Base-by-base conservation (phyloP, 2,888 invertebrate genomes). In the Metellina segmentata region DNA sequence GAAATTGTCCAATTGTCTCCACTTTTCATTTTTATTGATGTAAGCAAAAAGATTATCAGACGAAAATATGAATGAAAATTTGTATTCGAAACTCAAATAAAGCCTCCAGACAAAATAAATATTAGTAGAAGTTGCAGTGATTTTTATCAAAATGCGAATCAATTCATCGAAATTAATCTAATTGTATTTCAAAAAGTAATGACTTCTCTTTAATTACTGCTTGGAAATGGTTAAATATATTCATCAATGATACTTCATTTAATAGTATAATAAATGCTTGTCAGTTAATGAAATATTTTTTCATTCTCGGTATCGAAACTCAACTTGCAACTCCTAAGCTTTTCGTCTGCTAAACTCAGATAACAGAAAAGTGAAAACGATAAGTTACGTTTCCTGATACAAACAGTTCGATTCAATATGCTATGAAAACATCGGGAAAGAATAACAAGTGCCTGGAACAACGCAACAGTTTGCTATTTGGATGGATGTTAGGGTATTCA, bases 331-430 rank as follows among this genome's bases (percentile, higher is more conserved):
- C 61, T 61, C 6, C 7, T 61, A 16, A 81, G 87, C 75, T 69
- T 81, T 81, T 88, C 88, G 88, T 88, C 88, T 88, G 88, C 88
- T 88, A 81, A 82, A 88, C 75, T 9, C n/a, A 20, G 61, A 11
- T 61, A 13, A 13, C 13, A 13, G 61, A 61, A 8, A 61, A 13
- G 0, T 9, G 13, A 53, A 53, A 11, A 61, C 8, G 6, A 61
- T 16, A 61, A 61, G 61, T 61, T 61, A 61, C 61, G 61, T 61
- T 61, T 61, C 61, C 61, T 61, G 34, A 34, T 34, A 61, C 0
- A 61, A 61, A 9, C 16, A 61, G 11, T 61, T 61, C 16, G 0
- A 8, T 61, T 61, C 16, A 34, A 34, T 34, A 34, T 34, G 1
- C 1, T 34, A 34, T 34, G 6, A 61, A 61, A 61, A 61, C 16